phyloP scores from a whole-genome alignment of 2,113 vertebrate genomes.

The Pristiophorus japonicus region DNA sequence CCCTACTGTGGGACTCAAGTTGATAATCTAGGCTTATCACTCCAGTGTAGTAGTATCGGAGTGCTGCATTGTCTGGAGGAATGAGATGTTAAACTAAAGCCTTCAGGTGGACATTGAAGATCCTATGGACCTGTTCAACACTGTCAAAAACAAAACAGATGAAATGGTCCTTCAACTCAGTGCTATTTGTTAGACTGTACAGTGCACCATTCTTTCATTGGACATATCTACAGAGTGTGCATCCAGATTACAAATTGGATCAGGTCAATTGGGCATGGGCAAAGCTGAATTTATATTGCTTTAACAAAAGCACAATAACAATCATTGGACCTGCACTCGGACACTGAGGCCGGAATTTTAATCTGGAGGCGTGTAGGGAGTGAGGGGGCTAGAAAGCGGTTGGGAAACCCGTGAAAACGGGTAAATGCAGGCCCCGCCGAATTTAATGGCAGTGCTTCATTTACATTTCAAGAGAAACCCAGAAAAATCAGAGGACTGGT shows the following conservation, averaged over 20 bases:
- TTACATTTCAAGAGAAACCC: too few species aligned
- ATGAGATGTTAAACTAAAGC: background rate
- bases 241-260: background rate
- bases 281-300: background rate
- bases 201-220: background rate
- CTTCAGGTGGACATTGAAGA: background rate
- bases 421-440: too few species aligned
- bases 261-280: background rate
- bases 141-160: background rate
- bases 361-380: too few species aligned
- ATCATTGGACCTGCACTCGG: background rate
- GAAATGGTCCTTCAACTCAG: background rate
- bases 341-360: background rate
- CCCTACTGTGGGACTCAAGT: background rate
- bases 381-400: too few species aligned
- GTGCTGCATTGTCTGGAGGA: background rate
- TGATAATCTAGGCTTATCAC: background rate
- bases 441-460: too few species aligned
- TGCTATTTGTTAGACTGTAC: background rate
- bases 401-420: background rate
- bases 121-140: background rate
- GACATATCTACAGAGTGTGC: background rate
- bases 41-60: background rate
- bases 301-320: background rate
- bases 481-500: background rate